A percentile compares a stretch with the other conserved stretches of the same genome.
Conservation (phyloP, 2,797 vertebrate genomes). For the Garrulus glandarius region DNA sequence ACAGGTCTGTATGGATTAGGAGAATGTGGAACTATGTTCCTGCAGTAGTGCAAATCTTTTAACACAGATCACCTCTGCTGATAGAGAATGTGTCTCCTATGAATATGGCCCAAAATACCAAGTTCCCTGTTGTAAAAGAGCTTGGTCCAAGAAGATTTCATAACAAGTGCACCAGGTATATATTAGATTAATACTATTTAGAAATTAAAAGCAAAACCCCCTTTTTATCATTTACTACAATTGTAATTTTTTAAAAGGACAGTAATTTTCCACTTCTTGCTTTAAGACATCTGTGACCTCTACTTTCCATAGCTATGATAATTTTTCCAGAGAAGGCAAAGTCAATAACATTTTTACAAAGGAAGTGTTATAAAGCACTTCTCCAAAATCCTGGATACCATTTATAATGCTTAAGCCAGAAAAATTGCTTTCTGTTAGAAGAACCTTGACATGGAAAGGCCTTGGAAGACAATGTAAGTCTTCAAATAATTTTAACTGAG, state of each 20-base stretch:
- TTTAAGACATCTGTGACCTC: background rate
- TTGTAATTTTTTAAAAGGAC: background rate
- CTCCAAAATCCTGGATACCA: background rate
- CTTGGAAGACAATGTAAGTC: background rate
- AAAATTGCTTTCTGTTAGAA: background rate
- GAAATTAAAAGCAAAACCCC: fast-evolving
- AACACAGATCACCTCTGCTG: background rate
- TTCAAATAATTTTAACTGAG: background rate
- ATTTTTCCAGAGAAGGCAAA: background rate
- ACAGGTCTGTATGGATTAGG: background rate
- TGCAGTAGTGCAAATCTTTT: background rate
- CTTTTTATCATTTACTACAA: background rate
- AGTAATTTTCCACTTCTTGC: background rate
- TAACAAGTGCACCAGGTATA: background rate
- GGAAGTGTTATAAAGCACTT: background rate
- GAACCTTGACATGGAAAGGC: background rate
- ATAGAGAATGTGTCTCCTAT: background rate
- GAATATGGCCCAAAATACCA: background rate
- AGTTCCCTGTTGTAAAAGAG: background rate
- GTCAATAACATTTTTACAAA: background rate
- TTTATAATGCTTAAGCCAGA: background rate
- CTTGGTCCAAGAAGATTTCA: background rate
- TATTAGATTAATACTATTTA: background rate
- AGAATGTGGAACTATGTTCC: background rate
- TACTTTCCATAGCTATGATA: background rate